Evolutionary conservation across 1,140 invertebrate genomes (phyloP), one percentile per base, ranked within the genome.

Genomic region (Himalopsyche phryganea): DNA sequence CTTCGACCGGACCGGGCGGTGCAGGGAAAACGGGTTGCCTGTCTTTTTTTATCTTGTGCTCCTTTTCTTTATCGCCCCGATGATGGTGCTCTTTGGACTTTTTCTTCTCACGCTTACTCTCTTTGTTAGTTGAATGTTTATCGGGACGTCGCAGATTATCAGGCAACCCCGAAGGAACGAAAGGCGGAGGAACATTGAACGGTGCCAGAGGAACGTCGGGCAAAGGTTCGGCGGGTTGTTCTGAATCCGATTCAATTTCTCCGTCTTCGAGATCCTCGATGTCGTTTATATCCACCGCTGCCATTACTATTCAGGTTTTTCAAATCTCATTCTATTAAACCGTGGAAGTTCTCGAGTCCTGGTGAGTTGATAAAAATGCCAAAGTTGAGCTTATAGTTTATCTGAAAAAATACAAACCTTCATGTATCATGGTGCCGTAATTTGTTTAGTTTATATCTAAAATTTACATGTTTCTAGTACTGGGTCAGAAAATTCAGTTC

Each of bases 211-310:
- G 60, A 15, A 55, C 62, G 51, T 71, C 70, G 55, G n/a, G n/a
- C n/a, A 60, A 61, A 54, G 58, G 58, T 65, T 77, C 71, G 19
- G 56, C 60, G 17, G 57, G 69, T 60, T 80, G 79, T 55, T 83
- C 81, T 7, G 76, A 76, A 63, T 81, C 80, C 50, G 80, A 80
- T 63, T 82, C 81, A 53, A 83, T 83, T 63, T 83, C 81, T 35
- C 81, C 81, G 63, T 83, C 81, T 70, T 83, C 81, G 35, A 83
- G 72, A 69, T 82, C 80, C 58, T 80, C 80, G 11, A 70, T 56
- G 53, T 73, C 71, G 18, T 65, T 50, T 52, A 61, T 63, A 41
- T 67, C 56, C 32, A 44, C 14, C 15, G 72, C 71, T 28, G 71
- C 67, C 75, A 78, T 78, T 63, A 18, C 51, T 42, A 17, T 56